A percentile compares a stretch with the other conserved stretches of the same genome.
These are phyloP conservation scores for Apotomis betuletana DNA, from an alignment of 2,888 invertebrate species.

Conservation along the genomic window DNA sequence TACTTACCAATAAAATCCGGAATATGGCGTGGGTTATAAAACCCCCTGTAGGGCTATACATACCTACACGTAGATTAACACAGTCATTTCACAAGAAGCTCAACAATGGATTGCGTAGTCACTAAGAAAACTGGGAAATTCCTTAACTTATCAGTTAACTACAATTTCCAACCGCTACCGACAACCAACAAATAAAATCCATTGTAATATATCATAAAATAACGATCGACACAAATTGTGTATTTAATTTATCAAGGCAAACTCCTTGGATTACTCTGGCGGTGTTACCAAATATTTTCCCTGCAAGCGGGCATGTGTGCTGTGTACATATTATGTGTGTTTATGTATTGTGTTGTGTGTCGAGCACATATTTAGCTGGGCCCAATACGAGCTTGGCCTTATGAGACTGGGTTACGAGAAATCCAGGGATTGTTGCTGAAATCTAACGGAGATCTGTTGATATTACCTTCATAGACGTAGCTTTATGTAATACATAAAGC, in stretches of 20 bases:
- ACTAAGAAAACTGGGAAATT: neutral
- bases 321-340: slow-evolving; percentile 67
- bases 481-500: too few species aligned
- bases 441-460: slow-evolving; percentile 1
- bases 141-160: neutral
- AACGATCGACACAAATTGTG: slow-evolving; percentile 60
- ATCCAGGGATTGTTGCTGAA: slow-evolving; percentile 6
- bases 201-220: slow-evolving; percentile 44
- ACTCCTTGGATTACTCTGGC: slow-evolving; percentile 76
- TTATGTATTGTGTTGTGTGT: slow-evolving; percentile 63
- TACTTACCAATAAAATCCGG: too few species aligned
- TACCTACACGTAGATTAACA: too few species aligned
- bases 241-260: slow-evolving; percentile 77
- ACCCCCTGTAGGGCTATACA: too few species aligned
- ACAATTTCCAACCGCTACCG: slow-evolving; percentile 16
- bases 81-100: too few species aligned
- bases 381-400: slow-evolving; percentile 64
- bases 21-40: too few species aligned
- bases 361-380: slow-evolving; percentile 75
- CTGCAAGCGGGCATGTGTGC: slow-evolving; percentile 71
- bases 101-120: neutral
- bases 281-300: slow-evolving; percentile 80
- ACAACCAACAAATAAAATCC: slow-evolving; percentile 40
- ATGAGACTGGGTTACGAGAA: slow-evolving; percentile 37
- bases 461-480: neutral